Evolutionary conservation across 2,113 vertebrate genomes (phyloP).

Genomic region (Oreochromis tanganicae): DNA sequence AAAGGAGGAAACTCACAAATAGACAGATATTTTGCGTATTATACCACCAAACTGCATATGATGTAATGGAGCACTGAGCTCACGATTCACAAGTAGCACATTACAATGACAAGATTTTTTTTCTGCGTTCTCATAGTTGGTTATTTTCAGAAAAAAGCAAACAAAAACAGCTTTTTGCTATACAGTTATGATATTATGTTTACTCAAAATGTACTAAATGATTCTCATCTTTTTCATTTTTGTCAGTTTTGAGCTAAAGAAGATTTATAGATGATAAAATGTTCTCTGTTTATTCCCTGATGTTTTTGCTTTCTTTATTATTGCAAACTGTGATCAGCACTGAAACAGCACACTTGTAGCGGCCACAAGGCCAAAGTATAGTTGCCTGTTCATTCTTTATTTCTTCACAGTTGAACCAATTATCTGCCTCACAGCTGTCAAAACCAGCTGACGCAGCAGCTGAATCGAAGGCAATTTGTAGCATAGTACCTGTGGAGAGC

Average conservation of each 20-base stretch:
- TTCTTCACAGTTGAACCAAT: slow-evolving; percentile 59
- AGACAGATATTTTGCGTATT: not conserved
- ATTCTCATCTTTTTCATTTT: not conserved
- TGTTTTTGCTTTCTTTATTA: not conserved
- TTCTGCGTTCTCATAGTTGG: not conserved
- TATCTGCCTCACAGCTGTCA: slow-evolving; percentile 52
- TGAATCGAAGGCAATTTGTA: slow-evolving; percentile 63
- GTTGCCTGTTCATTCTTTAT: slow-evolving; percentile 34
- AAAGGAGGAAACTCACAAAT: not conserved
- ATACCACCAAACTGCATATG: not conserved
- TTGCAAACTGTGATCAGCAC: slow-evolving; percentile 18
- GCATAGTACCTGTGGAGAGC: slow-evolving; percentile 58
- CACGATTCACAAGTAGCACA: not conserved
- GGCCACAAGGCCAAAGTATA: not conserved
- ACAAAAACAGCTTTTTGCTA: not conserved
- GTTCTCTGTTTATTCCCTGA: not conserved
- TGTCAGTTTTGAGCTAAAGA: not conserved
- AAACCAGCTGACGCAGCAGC: slow-evolving; percentile 62
- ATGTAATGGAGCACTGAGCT: not conserved
- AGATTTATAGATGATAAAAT: not conserved
- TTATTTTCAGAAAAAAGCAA: not conserved
- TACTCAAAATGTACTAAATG: not conserved
- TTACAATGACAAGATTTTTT: not conserved
- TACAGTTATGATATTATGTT: not conserved
- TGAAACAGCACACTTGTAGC: not conserved